Evolutionary conservation across 1,140 invertebrate genomes (phyloP), one percentile per base, ranked within the genome.

Genomic region (Ostrea edulis): DNA sequence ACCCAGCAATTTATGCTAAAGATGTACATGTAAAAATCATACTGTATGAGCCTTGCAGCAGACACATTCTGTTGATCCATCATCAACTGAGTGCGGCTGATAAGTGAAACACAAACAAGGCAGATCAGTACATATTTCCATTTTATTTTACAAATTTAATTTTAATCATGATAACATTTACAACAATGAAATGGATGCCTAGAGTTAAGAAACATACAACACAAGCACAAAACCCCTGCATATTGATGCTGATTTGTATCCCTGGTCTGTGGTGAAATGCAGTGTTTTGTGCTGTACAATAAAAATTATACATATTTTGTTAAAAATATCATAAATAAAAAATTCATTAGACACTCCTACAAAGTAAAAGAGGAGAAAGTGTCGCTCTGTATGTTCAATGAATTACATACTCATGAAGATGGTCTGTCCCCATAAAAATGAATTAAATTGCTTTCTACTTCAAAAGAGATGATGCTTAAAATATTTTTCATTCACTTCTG

Each of bases 91-190:
- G 5, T 44, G 35, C 35, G 35, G 35, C 35, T 44, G 35, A 44
- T 44, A 2, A 2, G 5, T 5, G 58, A 11, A 62, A 8, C 4
- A 62, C n/a, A 17, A 62, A 62, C 58, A 62, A 62, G n/a, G 12
- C n/a, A n/a, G 17, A 62, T 62, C 0, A n/a, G 12, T 44, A 44
- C 5, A 44, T 44, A 9, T 77, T 77, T 71, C 25, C 68, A 77
- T 29, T 77, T 77, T 77, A 77, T 77, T 77, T 77, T 77, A 77
- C 25, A 77, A 77, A 77, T 29, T 77, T 14, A 77, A 55, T 53
- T 84, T 84, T 29, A 54, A n/a, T 55, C 82, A 53, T 53, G 51
- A 53, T 52, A 53, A 53, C 82, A 53, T 84, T 54, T 84, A 53
- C 51, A 84, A 53, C 51, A 4, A 55, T 84, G 52, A 54, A 54